Evolutionary conservation across 2,113 vertebrate genomes (phyloP).

Genomic region (Neodon shergylaensis): DNA sequence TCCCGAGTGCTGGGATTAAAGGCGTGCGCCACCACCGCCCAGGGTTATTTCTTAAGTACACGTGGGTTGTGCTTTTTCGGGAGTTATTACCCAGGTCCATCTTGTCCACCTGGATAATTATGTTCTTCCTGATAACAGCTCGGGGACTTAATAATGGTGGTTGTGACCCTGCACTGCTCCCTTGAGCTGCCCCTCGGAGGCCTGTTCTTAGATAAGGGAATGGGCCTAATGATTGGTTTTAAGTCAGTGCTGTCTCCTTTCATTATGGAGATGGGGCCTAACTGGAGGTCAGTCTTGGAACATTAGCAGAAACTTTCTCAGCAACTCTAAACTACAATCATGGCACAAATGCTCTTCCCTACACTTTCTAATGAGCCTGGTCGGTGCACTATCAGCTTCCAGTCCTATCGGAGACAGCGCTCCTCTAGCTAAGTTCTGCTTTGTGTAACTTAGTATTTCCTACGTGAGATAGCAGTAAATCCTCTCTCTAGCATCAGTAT

Average conservation of each 20-base stretch:
- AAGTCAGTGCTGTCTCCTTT: not conserved
- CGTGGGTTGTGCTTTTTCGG: not conserved
- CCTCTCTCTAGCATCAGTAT: not conserved
- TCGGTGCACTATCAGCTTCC: not conserved
- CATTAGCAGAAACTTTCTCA: not conserved
- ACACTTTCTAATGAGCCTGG: not conserved
- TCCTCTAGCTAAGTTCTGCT: not conserved
- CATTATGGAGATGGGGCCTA: not conserved
- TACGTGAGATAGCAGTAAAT: not conserved
- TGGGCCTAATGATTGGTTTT: not conserved
- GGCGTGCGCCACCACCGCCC: no score
- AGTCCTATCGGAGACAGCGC: not conserved
- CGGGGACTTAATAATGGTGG: not conserved
- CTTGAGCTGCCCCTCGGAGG: not conserved
- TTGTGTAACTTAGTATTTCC: not conserved
- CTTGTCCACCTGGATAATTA: not conserved
- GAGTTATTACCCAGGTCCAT: not conserved
- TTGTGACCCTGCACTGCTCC: not conserved
- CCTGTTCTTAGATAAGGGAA: not conserved
- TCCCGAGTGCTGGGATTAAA: no score
- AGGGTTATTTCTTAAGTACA: not conserved
- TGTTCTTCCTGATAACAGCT: not conserved
- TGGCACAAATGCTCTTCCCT: not conserved
- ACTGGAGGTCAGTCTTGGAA: not conserved
- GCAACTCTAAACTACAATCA: not conserved